Evolutionary conservation across 2,797 vertebrate genomes (phyloP), one percentile per base, ranked within the genome.

Genomic region (Urocyon cinereoargenteus): DNA sequence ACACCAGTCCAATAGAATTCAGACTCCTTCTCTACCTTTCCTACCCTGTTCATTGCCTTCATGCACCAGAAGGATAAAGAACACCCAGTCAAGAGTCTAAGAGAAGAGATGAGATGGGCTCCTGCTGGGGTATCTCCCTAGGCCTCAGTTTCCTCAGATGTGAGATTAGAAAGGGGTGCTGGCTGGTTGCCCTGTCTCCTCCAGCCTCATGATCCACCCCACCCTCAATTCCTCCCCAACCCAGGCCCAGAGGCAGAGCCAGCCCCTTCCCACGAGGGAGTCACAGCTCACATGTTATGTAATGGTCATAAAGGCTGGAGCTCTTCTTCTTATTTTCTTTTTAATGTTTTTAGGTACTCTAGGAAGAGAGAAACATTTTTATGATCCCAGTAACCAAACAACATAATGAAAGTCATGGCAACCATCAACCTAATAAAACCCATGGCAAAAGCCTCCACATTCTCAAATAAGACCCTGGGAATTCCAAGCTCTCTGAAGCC

Each of bases 351-450:
- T 89, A 85, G 95, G 81, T 64, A 81, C 59, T 96, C 85, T 66
- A 96, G 96, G 95, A 97, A 96, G 92, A 94, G 15, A 92, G 89
- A 94, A 92, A 92, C 78, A 86, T 94, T 97, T 96, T 98, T 90
- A 94, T 89, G 92, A 96, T 81, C 61, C 66, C 66, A 84, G 93
- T 94, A 94, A 96, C 94, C 70, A 91, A 91, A 92, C 55, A 96
- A 81, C 73, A 83, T 85, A 95, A 97, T 90, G 92, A 96, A 97
- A 97, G 97, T 89, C 92, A 97, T 84, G 88, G 68, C 53, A 86
- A 57, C 91, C 90, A 94, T 70, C 86, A 79, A 68, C 62, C 78
- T 73, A 72, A 91, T 95, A 96, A 97, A 97, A 96, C 75, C 66
- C 77, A 81, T 16, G 77, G 91, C 49, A 3, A 94, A 92, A 93